These are phyloP conservation scores for Vidua macroura DNA, from an alignment of 2,113 vertebrate species.

Conservation along the genomic window DNA sequence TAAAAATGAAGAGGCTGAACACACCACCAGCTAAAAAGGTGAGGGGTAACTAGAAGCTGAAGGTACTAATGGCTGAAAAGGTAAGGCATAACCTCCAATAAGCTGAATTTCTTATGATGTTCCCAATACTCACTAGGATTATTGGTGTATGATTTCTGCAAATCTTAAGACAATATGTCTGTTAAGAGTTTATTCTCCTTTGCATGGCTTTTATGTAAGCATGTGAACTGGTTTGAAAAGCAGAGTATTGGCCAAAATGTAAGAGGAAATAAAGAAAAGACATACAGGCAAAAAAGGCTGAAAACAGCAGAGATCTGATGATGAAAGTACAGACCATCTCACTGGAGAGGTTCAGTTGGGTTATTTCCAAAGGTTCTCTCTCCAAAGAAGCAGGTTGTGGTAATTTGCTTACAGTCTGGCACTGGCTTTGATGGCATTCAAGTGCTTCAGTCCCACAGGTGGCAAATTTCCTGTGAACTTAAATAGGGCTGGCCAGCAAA, in stretches of 20 bases:
- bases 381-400: conserved; percentile 1
- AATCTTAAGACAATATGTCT: neutral
- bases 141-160: neutral
- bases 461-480: conserved; percentile 2
- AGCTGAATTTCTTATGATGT: conserved; percentile 20
- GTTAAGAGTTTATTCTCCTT: conserved; percentile 35
- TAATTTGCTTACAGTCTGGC: neutral
- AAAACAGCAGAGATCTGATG: neutral
- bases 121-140: conserved; percentile 14
- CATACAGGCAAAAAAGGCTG: neutral
- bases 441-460: neutral
- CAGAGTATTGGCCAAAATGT: neutral
- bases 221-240: conserved; percentile 44
- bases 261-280: neutral
- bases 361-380: conserved; percentile 46
- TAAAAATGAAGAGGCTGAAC: neutral
- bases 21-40: neutral
- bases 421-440: neutral
- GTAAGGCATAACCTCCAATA: neutral
- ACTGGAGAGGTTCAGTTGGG: neutral
- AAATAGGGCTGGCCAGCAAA: conserved; percentile 11
- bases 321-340: conserved; percentile 16
- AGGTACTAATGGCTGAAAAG: neutral
- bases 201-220: conserved; percentile 21
- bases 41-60: neutral